Evolutionary conservation across 2,113 vertebrate species (phyloP).

Genomic region (Bathybates hornii): DNA sequence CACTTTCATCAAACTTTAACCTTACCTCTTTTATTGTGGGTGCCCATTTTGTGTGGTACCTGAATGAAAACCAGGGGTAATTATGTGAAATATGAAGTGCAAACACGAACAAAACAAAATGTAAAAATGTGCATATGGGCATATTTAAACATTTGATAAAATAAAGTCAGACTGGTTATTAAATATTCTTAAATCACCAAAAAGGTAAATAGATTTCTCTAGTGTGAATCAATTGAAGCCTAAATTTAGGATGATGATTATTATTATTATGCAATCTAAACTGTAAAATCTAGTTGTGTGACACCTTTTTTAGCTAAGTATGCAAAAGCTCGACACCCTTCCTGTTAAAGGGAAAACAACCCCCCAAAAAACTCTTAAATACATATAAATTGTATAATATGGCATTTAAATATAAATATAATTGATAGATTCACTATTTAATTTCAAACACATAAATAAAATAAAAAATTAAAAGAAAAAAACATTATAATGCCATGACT

Average conservation of each 20-base stretch:
- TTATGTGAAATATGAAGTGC: not conserved
- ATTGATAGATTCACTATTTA: not conserved
- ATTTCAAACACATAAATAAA: not conserved
- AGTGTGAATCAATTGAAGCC: not conserved
- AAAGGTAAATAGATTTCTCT: not conserved
- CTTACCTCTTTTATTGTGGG: constrained; percentile 3
- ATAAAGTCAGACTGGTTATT: not conserved
- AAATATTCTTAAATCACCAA: not conserved
- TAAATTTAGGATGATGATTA: not conserved
- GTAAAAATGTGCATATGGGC: not conserved
- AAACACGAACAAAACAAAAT: not conserved
- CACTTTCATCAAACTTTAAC: not conserved
- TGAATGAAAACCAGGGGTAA: not conserved
- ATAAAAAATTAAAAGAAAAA: not conserved
- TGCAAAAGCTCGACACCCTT: not conserved
- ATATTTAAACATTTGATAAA: not conserved
- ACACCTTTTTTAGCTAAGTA: not conserved
- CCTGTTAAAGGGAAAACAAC: not conserved
- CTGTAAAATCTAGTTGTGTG: not conserved
- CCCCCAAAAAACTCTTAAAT: not conserved
- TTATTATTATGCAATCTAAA: not conserved
- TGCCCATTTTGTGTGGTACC: not conserved
- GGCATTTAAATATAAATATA: not conserved
- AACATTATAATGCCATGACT: not conserved
- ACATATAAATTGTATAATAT: not conserved